These are phyloP conservation scores for Eristalinus sepulchralis DNA, from an alignment of 2,888 invertebrate species.

Conservation along the genomic window DNA sequence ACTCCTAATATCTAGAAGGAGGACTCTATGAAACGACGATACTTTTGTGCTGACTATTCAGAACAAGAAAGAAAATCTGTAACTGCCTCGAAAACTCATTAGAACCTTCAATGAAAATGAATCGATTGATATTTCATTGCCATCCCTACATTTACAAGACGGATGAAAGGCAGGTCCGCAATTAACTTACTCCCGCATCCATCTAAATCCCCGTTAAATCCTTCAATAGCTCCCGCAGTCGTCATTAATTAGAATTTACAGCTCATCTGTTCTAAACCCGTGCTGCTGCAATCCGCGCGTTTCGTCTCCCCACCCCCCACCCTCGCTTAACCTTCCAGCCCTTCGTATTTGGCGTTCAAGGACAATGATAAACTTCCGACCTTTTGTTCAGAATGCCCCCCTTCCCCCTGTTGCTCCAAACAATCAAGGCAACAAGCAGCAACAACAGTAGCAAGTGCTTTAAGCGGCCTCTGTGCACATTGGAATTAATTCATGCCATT, in stretches of 20 bases:
- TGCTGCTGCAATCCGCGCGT: background rate
- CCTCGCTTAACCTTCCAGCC: background rate
- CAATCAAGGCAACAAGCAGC: background rate
- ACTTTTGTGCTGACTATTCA: too few relatives aligned
- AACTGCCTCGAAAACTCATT: too few relatives aligned
- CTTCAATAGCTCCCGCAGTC: background rate
- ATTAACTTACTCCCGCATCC: background rate
- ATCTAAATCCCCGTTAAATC: background rate
- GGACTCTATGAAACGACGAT: too few relatives aligned
- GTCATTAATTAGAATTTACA: background rate
- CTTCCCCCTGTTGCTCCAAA: background rate
- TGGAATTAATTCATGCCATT: background rate
- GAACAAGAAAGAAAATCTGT: too few relatives aligned
- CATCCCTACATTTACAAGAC: too few relatives aligned
- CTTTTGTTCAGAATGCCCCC: background rate
- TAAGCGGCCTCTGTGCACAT: background rate
- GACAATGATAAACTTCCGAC: background rate
- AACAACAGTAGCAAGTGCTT: background rate
- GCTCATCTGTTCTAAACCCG: background rate
- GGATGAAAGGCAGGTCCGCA: background rate
- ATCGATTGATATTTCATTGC: too few relatives aligned
- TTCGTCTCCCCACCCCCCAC: background rate
- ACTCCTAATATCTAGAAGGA: too few relatives aligned
- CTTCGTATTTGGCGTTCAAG: background rate
- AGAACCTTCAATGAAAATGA: too few relatives aligned